Percentiles rank a stretch among this genome's conserved stretches.
Conservation (phyloP, 2,888 invertebrate genomes). For the Trichopria drosophilae region DNA sequence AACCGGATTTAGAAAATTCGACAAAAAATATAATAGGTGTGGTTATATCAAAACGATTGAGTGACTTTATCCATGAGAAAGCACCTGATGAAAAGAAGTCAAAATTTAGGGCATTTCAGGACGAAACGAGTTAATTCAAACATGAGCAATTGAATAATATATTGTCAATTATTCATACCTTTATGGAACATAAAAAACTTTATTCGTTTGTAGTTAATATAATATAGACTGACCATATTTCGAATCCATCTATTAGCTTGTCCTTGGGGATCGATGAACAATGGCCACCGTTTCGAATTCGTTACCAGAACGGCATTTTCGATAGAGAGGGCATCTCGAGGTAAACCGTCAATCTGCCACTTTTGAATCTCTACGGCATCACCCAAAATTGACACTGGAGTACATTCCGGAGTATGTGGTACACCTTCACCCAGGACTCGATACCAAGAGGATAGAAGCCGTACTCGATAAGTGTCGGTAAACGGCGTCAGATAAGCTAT, state of each 20-base stretch:
- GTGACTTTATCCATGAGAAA: no score
- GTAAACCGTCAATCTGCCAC: conserved; percentile 86
- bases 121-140: no score
- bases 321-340: conserved; percentile 81
- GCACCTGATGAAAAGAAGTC: no score
- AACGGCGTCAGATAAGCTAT: conserved; percentile 83
- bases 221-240: conserved; percentile 71
- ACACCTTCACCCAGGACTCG: conserved; percentile 61
- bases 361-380: conserved; percentile 75
- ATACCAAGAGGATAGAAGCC: conserved; percentile 64
- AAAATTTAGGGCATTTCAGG: no score
- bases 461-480: conserved; percentile 66
- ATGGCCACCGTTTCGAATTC: conserved; percentile 83
- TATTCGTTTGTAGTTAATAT: no score
- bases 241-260: conserved; percentile 92
- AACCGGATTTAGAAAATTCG: no score
- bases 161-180: no score
- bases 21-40: no score
- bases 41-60: no score
- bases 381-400: conserved; percentile 71
- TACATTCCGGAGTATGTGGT: conserved; percentile 71
- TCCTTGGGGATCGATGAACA: conserved; percentile 90
- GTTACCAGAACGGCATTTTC: conserved; percentile 86
- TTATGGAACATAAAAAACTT: no score
- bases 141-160: no score